phyloP scores from a whole-genome alignment of 2,797 vertebrate species.

The Ptychadena robeensis region DNA sequence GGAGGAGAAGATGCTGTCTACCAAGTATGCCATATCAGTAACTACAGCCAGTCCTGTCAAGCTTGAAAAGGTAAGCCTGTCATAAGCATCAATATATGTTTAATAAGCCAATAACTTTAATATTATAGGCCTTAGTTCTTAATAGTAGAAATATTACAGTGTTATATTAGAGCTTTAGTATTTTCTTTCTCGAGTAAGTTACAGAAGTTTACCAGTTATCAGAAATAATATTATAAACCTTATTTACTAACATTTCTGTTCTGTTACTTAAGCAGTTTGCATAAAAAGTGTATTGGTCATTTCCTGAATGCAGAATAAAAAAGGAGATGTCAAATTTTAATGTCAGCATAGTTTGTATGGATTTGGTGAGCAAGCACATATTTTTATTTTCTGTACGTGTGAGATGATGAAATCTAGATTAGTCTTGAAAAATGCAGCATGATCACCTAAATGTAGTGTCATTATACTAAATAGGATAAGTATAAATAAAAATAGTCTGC shows the following conservation, averaged over 20 bases:
- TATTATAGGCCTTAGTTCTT: no score
- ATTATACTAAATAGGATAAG: conserved; percentile 5
- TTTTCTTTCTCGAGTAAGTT: no score
- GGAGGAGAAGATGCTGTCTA: conserved; percentile 22
- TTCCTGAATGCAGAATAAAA: background rate
- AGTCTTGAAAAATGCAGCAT: background rate
- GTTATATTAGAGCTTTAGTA: no score
- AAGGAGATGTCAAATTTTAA: no score
- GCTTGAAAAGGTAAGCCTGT: conserved; percentile 51
- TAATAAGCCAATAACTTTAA: no score
- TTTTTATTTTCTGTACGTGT: background rate
- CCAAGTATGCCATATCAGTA: conserved; percentile 43
- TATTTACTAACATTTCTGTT: background rate
- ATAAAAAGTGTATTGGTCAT: no score
- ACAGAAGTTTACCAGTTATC: background rate
- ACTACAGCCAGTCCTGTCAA: conserved; percentile 38
- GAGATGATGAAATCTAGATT: background rate
- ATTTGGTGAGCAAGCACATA: background rate
- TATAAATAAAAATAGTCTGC: background rate
- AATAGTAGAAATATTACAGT: no score
- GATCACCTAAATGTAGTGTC: background rate
- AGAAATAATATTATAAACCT: background rate
- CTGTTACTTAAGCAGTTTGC: background rate
- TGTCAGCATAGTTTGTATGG: background rate
- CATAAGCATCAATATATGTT: background rate